Conservation (phyloP, 2,797 vertebrate genomes). For the Orestias chungarensis region DNA sequence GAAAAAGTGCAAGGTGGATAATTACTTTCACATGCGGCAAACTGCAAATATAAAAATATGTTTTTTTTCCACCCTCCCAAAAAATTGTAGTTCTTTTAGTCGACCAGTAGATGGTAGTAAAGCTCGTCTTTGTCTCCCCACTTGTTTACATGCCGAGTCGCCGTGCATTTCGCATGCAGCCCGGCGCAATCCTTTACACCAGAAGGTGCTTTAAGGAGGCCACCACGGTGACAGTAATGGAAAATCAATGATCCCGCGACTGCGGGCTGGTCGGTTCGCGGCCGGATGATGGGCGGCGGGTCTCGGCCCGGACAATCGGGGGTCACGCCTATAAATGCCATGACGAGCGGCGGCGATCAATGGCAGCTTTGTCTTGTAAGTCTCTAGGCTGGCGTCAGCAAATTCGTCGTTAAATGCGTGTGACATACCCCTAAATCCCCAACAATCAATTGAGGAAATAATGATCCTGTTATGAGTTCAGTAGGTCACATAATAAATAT, state of each 20-base stretch:
- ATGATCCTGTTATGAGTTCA: slow-evolving; percentile 63
- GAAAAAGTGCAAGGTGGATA: no score
- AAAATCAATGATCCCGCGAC: slow-evolving; percentile 76
- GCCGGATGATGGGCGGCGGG: slow-evolving; percentile 69
- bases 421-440: slow-evolving; percentile 55
- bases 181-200: slow-evolving; percentile 68
- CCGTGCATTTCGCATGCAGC: slow-evolving; percentile 40
- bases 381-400: slow-evolving; percentile 37
- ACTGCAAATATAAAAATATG: background rate
- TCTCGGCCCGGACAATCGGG: slow-evolving; percentile 62
- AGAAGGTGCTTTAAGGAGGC: slow-evolving; percentile 76
- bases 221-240: slow-evolving; percentile 76
- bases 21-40: no score
- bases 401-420: slow-evolving; percentile 37
- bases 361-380: slow-evolving; percentile 63
- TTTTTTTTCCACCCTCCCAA: no score
- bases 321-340: slow-evolving; percentile 68
- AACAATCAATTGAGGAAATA: slow-evolving; percentile 65
- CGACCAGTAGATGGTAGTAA: slow-evolving; percentile 57
- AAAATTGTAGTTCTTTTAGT: slow-evolving; percentile 14
- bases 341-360: slow-evolving; percentile 59
- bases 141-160: slow-evolving; percentile 1
- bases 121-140: slow-evolving; percentile 3
- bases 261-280: slow-evolving; percentile 53
- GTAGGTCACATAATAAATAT: slow-evolving; percentile 30